phyloP scores from a whole-genome alignment of 2,113 vertebrate genomes.

The Suncus etruscus region DNA sequence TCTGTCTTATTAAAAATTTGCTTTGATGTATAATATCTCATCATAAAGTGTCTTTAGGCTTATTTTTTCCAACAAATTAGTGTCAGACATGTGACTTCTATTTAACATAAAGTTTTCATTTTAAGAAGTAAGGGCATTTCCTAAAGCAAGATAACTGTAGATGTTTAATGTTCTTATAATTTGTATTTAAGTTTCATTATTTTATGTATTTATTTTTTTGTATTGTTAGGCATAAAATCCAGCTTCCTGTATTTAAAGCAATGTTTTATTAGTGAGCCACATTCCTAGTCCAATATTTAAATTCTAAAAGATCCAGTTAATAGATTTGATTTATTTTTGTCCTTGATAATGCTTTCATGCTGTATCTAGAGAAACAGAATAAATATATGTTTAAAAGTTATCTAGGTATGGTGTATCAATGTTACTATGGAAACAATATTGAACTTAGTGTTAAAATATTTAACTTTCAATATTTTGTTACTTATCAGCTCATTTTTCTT shows the following conservation, averaged over 20 bases:
- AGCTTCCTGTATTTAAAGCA: no score
- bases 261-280: no score
- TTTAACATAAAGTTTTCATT: not conserved
- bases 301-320: not conserved
- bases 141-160: not conserved
- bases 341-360: slow-evolving; percentile 22
- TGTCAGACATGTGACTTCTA: slow-evolving; percentile 44
- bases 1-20: not conserved
- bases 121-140: slow-evolving; percentile 16
- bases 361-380: slow-evolving; percentile 21
- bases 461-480: slow-evolving; percentile 9
- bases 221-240: no score
- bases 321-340: not conserved
- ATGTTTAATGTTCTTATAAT: slow-evolving; percentile 22
- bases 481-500: slow-evolving; percentile 65
- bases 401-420: not conserved
- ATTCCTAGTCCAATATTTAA: no score
- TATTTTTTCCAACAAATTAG: slow-evolving; percentile 19
- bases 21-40: not conserved
- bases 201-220: no score
- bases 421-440: not conserved
- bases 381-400: slow-evolving; percentile 50
- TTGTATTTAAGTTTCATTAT: slow-evolving; percentile 2
- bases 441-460: slow-evolving; percentile 52
- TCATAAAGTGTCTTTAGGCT: not conserved